These are phyloP conservation scores for Scaptomyza pallida DNA, from an alignment of 1,140 invertebrate species.

Conservation along the genomic window DNA sequence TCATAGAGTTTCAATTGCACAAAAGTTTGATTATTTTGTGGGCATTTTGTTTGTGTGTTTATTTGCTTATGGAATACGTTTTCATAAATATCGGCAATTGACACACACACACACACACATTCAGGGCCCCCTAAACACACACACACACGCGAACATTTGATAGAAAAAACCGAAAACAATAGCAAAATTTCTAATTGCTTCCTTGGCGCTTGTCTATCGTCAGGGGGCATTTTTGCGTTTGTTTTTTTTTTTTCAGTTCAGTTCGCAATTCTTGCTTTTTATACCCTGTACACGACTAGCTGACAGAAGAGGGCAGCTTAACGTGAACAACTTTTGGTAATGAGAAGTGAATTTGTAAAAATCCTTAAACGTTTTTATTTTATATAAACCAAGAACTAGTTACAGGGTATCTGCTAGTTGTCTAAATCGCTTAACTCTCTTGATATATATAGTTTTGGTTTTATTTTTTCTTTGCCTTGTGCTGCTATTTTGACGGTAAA, in stretches of 20 bases:
- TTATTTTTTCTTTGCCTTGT: slow-evolving; percentile 1
- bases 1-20: not conserved
- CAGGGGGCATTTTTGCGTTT: slow-evolving; percentile 12
- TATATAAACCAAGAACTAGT: no score
- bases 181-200: slow-evolving; percentile 48
- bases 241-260: no score
- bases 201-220: slow-evolving; percentile 40
- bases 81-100: slow-evolving; percentile 48
- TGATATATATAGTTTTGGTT: no score
- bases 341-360: no score
- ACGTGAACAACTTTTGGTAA: no score
- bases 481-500: slow-evolving; percentile 35
- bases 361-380: no score
- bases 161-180: slow-evolving; percentile 33
- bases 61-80: slow-evolving; percentile 44
- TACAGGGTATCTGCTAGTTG: slow-evolving; percentile 7
- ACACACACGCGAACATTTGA: no score
- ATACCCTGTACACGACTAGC: slow-evolving; percentile 15
- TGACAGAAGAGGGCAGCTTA: not conserved
- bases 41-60: slow-evolving; percentile 27
- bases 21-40: slow-evolving; percentile 32
- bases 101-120: slow-evolving; percentile 28
- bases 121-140: not conserved
- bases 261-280: slow-evolving; percentile 8
- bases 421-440: not conserved